phyloP scores from a whole-genome alignment of 2,888 invertebrate species.

The Lampropteryx suffumata region DNA sequence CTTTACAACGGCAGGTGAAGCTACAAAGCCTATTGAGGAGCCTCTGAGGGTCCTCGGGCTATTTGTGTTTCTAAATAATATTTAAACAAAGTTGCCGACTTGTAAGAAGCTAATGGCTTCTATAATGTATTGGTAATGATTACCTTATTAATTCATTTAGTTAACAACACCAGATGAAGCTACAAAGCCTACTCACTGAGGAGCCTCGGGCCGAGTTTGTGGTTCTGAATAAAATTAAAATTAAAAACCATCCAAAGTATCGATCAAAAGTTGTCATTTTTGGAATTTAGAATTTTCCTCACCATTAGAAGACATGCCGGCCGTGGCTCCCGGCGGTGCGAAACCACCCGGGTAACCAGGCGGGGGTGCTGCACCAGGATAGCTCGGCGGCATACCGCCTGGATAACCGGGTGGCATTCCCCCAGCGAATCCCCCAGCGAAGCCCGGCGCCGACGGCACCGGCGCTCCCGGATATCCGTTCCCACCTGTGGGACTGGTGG shows the following conservation, averaged over 20 bases:
- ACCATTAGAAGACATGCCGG: constrained; percentile 68
- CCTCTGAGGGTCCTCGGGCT: too few relatives aligned
- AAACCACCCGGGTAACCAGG: constrained; percentile 35
- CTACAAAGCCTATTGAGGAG: too few relatives aligned
- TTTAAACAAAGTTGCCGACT: too few relatives aligned
- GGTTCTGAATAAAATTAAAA: constrained; percentile 22
- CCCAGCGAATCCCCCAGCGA: constrained; percentile 48
- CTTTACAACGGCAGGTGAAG: too few relatives aligned
- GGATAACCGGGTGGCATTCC: constrained; percentile 33
- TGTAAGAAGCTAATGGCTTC: background rate
- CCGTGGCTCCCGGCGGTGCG: constrained; percentile 43
- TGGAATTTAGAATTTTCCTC: constrained; percentile 37
- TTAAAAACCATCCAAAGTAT: constrained; percentile 9
- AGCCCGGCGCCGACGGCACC: constrained; percentile 42
- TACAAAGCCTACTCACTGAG: constrained; percentile 45
- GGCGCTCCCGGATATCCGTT: constrained; percentile 33
- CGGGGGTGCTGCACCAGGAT: constrained; percentile 43
- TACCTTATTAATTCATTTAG: too few relatives aligned
- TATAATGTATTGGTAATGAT: too few relatives aligned
- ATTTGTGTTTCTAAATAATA: too few relatives aligned
- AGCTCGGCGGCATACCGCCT: constrained; percentile 41
- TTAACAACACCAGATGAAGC: constrained; percentile 1
- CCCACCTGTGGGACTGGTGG: constrained; percentile 45
- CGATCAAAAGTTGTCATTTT: constrained; percentile 4
- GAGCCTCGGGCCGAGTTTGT: constrained; percentile 48